phyloP scores from a whole-genome alignment of 1,140 invertebrate species.

The Cydia fagiglandana region DNA sequence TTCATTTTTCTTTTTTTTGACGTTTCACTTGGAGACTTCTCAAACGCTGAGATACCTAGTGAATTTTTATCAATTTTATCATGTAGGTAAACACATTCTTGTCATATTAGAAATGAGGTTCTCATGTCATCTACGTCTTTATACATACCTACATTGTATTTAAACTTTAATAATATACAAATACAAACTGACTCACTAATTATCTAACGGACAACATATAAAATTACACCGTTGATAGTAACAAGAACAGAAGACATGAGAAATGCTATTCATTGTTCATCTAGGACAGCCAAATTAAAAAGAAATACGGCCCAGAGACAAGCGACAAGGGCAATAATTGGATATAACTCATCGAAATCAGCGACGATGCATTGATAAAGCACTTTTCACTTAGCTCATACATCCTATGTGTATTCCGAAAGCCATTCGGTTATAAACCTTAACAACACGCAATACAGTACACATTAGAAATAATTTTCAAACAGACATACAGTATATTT shows the following conservation, averaged over 20 bases:
- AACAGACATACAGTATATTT: not conserved
- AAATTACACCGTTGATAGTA: constrained; percentile 3
- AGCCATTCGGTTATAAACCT: not conserved
- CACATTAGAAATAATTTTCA: not conserved
- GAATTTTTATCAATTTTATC: too few relatives aligned
- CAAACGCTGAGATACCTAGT: not conserved
- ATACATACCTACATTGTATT: too few relatives aligned
- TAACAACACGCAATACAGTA: not conserved
- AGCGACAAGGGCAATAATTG: constrained; percentile 74
- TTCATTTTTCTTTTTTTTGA: not conserved
- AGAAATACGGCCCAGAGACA: constrained; percentile 69
- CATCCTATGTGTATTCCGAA: constrained; percentile 34
- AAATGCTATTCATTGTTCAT: constrained; percentile 37
- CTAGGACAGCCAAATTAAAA: constrained; percentile 57
- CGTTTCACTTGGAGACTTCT: not conserved
- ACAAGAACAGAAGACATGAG: constrained; percentile 4
- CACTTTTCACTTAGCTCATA: constrained; percentile 70
- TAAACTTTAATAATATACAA: too few relatives aligned
- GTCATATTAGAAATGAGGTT: too few relatives aligned
- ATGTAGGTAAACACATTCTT: too few relatives aligned
- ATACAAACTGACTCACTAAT: not conserved
- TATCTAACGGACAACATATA: not conserved
- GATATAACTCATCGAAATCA: constrained; percentile 76
- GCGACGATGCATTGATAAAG: constrained; percentile 78
- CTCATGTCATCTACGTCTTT: too few relatives aligned